Conservation (phyloP, 1,140 invertebrate species). For the Neotoxoptera formosana region DNA sequence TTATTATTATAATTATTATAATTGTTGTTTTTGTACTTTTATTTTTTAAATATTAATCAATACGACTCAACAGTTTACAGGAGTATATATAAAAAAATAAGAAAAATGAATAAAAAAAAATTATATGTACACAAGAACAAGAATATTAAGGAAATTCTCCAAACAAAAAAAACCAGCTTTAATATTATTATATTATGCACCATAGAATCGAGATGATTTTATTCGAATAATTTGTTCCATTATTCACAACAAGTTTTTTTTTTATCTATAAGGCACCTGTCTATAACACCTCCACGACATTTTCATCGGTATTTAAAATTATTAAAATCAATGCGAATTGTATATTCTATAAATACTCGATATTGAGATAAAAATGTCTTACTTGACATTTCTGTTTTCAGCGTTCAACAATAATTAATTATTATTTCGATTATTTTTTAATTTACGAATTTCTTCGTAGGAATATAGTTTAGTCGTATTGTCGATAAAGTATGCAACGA, state of each 20-base stretch:
- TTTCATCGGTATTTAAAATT: not conserved
- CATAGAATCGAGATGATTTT: not conserved
- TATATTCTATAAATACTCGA: not conserved
- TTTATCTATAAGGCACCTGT: no score
- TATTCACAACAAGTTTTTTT: not conserved
- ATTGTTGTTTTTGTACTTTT: not conserved
- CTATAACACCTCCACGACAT: not conserved
- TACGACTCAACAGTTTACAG: not conserved
- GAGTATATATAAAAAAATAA: no score
- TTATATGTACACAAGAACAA: not conserved
- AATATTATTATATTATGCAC: not conserved
- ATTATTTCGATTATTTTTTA: not conserved
- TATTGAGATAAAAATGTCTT: not conserved
- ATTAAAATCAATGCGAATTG: not conserved
- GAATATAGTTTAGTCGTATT: not conserved
- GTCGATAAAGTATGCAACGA: not conserved
- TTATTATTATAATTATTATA: not conserved
- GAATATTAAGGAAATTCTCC: not conserved
- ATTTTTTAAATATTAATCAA: not conserved
- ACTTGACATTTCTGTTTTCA: not conserved
- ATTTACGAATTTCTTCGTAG: no score
- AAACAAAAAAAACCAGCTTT: not conserved
- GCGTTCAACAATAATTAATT: not conserved
- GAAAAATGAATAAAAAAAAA: not conserved
- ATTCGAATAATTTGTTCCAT: not conserved